Evolutionary conservation across 2,113 vertebrate species (phyloP).

Genomic region (Scophthalmus maximus): DNA sequence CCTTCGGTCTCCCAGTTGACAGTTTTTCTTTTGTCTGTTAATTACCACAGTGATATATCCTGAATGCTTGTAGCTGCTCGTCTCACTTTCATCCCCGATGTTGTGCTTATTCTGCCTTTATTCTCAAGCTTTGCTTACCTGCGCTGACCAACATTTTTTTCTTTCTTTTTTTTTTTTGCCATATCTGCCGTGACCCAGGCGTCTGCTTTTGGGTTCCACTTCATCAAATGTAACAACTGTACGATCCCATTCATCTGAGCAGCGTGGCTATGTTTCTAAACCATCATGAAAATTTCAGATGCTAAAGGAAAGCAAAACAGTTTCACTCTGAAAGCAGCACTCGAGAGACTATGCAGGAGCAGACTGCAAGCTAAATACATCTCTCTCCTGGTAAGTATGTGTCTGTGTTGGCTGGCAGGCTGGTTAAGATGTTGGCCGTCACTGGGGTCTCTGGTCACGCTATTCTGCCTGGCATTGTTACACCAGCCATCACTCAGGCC

Average conservation of each 20-base stretch:
- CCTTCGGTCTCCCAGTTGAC: background rate
- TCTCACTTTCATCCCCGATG: background rate
- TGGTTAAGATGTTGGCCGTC: slow-evolving; percentile 60
- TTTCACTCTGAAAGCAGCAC: slow-evolving; percentile 42
- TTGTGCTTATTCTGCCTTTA: background rate
- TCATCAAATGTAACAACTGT: slow-evolving; percentile 38
- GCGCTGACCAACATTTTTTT: background rate
- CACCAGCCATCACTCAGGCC: slow-evolving; percentile 74
- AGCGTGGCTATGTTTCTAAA: slow-evolving; percentile 20
- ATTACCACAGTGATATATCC: background rate
- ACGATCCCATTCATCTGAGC: slow-evolving; percentile 21
- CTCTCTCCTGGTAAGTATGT: slow-evolving; percentile 35
- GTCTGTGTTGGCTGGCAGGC: slow-evolving; percentile 40
- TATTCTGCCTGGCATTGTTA: slow-evolving; percentile 77
- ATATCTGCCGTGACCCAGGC: slow-evolving; percentile 21
- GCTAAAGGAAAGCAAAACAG: slow-evolving; percentile 58
- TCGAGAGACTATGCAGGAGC: slow-evolving; percentile 20
- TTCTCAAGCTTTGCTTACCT: background rate
- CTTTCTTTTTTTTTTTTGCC: slow-evolving; percentile 24
- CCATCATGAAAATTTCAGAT: slow-evolving; percentile 50
- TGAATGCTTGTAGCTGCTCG: background rate
- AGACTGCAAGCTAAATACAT: slow-evolving; percentile 54
- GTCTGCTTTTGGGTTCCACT: slow-evolving; percentile 13
- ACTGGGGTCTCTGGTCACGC: slow-evolving; percentile 69
- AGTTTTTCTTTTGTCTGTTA: background rate